These are phyloP conservation scores for Hydrozoanthus gracilis DNA, from an alignment of 92 coral and sea anemone species.

Conservation along the genomic window DNA sequence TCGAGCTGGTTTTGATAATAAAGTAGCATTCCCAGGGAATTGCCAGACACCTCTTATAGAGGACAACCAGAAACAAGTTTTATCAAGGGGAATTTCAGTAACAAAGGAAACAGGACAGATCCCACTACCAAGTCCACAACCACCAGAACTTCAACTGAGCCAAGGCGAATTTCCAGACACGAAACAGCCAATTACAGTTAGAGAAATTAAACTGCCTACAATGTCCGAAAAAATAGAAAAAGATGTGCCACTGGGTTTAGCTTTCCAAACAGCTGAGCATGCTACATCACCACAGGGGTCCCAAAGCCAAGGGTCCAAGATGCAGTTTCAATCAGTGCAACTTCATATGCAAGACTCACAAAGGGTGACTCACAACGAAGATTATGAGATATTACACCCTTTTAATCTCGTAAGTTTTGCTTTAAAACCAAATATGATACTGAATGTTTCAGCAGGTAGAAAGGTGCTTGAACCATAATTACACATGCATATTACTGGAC, in stretches of 20 bases:
- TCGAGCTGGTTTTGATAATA: slow-evolving; percentile 20
- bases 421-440: not conserved
- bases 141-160: no score
- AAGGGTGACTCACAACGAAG: not conserved
- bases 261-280: slow-evolving; percentile 32
- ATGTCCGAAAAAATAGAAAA: slow-evolving; percentile 1
- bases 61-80: not conserved
- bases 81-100: not conserved
- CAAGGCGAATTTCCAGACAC: not conserved
- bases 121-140: not conserved
- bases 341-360: not conserved
- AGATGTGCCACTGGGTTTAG: slow-evolving; percentile 8
- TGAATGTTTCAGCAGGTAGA: not conserved
- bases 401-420: slow-evolving; percentile 3
- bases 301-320: not conserved
- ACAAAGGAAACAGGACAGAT: not conserved
- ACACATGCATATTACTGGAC: no score
- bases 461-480: no score
- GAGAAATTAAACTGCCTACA: not conserved
- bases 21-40: slow-evolving; percentile 14
- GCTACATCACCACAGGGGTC: not conserved
- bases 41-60: slow-evolving; percentile 27
- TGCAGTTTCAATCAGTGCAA: not conserved
- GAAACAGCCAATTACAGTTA: slow-evolving; percentile 27
- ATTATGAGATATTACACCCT: slow-evolving; percentile 19